Base-by-base conservation (phyloP, 2,888 invertebrate species). In the Drosophila melanosoma region DNA sequence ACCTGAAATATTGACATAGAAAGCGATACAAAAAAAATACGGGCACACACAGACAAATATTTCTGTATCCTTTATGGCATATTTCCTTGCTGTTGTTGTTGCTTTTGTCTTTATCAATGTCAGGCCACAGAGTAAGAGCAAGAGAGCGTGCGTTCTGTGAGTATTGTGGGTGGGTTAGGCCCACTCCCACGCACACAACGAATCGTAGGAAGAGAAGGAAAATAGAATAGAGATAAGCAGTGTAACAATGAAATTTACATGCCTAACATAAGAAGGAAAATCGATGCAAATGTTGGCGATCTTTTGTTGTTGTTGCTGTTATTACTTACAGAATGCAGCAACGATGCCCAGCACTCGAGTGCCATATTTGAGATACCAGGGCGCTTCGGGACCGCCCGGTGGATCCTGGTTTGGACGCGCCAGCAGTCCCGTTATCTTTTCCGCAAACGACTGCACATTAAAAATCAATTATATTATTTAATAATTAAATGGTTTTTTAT, bases 331-430 rank as follows among this genome's bases (percentile, higher is more conserved):
- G 93, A 96, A 95, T 93, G 97, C 96, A 92, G 96, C 98, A 92
- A 96, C 95, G 82, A 97, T 97, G 79, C 98, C 98, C 87, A 97
- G 94, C 82, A 96, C 95, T 91, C 97, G 95, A 85, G 96, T 97
- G 92, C 95, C 96, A 94, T 97, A 97, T 94, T 97, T 97, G 95
- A 98, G 95, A 95, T 96, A 97, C 97, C 97, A 97, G 82, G 98
- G 96, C 83, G 97, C 97, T 93, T 97, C 97, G 94, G 96, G 96
- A 82, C 95, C 95, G 79, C 94, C 95, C 88, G 95, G 95, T 93
- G 97, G 96, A 69, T 91, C 96, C 69, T 85, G 91, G 83, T 96
- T 96, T 77, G 97, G 97, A 91, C 96, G 95, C 90, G 96, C 95
- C 96, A 97, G 96, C 83, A 97, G 94, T 91, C 96, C 95, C 77